These are phyloP conservation scores for Pseudeuparius sepicola DNA, from an alignment of 2,888 invertebrate species.

Conservation along the genomic window DNA sequence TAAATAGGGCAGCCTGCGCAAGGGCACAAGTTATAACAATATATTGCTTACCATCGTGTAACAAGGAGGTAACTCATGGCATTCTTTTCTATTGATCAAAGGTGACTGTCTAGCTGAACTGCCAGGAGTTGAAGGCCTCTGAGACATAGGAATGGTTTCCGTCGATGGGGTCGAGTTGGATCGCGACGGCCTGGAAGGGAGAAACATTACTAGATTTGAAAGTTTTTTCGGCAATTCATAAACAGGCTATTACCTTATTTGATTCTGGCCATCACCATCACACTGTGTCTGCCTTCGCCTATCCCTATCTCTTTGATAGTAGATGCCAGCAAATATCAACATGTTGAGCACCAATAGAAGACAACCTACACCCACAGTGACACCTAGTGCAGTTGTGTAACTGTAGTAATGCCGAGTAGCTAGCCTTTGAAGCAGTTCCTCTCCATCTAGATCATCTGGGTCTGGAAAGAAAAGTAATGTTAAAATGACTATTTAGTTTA, in stretches of 20 bases:
- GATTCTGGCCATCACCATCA: constrained; percentile 22
- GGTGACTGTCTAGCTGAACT: constrained; percentile 36
- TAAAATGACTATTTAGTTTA: too few species aligned
- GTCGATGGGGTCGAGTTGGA: constrained; percentile 35
- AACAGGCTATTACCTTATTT: constrained; percentile 17
- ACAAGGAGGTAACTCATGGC: constrained; percentile 41
- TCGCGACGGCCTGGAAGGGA: constrained; percentile 25
- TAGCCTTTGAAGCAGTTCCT: constrained; percentile 43
- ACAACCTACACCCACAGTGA: constrained; percentile 66
- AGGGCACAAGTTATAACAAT: too few species aligned
- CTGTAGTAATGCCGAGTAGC: constrained; percentile 52
- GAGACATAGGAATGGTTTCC: constrained; percentile 38
- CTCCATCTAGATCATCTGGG: constrained; percentile 40
- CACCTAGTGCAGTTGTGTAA: constrained; percentile 67
- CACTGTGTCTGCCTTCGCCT: constrained; percentile 30
- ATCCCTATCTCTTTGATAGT: constrained; percentile 58
- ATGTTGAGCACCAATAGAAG: constrained; percentile 61
- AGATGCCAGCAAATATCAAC: constrained; percentile 68
- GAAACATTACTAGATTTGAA: too few species aligned
- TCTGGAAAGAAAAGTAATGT: constrained; percentile 23
- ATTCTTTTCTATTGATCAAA: constrained; percentile 30
- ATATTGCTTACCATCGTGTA: constrained; percentile 42
- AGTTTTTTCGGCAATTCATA: constrained; percentile 11
- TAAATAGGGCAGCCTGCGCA: too few species aligned
- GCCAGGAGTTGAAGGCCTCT: constrained; percentile 38